A percentile compares a stretch with the other conserved stretches of the same genome.
These are phyloP conservation scores for Brachynemurus nebulosus DNA, from an alignment of 2,888 invertebrate species.

Conservation along the genomic window DNA sequence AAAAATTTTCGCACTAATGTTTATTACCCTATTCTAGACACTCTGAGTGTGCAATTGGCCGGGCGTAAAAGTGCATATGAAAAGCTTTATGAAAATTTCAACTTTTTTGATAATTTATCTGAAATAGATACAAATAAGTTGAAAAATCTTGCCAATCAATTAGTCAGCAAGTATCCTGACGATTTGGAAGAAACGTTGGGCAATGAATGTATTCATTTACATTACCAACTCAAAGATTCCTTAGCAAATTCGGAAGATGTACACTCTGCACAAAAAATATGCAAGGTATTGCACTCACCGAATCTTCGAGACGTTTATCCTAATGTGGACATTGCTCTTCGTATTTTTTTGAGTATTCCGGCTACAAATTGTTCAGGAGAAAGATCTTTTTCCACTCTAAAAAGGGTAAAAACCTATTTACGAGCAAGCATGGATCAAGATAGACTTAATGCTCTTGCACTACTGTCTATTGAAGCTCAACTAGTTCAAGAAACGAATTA, in stretches of 20 bases:
- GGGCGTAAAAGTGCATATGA: slow-evolving; percentile 10
- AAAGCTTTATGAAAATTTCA: neutral
- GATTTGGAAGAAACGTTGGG: slow-evolving; percentile 8
- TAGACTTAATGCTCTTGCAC: neutral
- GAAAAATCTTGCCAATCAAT: slow-evolving; percentile 7
- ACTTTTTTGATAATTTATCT: slow-evolving; percentile 1
- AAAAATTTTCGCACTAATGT: slow-evolving; percentile 4
- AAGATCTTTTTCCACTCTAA: neutral
- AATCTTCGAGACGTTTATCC: slow-evolving; percentile 6
- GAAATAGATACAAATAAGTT: slow-evolving; percentile 9
- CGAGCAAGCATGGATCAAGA: slow-evolving; percentile 1
- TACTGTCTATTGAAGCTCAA: slow-evolving; percentile 1
- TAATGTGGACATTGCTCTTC: slow-evolving; percentile 5
- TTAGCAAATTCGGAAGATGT: neutral
- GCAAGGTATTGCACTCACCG: neutral
- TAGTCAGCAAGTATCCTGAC: slow-evolving; percentile 9
- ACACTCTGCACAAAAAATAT: neutral
- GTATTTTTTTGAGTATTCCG: slow-evolving; percentile 2
- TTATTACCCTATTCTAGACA: slow-evolving; percentile 1
- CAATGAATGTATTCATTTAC: slow-evolving; percentile 11
- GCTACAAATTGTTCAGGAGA: slow-evolving; percentile 2
- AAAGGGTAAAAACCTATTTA: slow-evolving; percentile 5
- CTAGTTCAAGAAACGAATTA: neutral
- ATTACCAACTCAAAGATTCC: slow-evolving; percentile 10
- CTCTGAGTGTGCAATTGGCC: slow-evolving; percentile 3